phyloP scores from a whole-genome alignment of 2,888 invertebrate species.

The Ophion obscuratus region DNA sequence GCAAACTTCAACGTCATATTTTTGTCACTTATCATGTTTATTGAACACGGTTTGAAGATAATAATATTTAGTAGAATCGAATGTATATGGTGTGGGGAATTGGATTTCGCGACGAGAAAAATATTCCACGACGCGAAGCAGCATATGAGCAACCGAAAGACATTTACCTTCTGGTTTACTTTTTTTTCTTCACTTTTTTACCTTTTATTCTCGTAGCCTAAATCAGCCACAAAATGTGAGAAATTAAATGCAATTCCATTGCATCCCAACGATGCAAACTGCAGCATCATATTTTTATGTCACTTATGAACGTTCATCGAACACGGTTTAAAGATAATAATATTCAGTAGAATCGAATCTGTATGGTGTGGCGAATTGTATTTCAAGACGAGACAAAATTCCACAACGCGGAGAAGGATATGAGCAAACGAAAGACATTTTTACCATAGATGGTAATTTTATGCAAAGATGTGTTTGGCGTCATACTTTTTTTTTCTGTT shows the following conservation, averaged over 20 bases:
- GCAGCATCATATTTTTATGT: too few relatives aligned
- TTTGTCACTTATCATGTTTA: background rate
- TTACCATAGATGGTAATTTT: background rate
- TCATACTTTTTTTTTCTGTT: conserved; percentile 16
- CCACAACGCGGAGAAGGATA: background rate
- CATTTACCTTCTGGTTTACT: background rate
- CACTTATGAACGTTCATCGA: background rate
- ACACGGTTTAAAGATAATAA: background rate
- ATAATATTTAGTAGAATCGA: background rate
- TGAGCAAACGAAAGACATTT: background rate
- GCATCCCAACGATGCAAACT: too few relatives aligned
- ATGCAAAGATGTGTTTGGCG: conserved; percentile 1
- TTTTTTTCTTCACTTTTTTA: too few relatives aligned
- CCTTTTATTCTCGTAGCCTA: too few relatives aligned
- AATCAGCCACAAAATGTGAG: too few relatives aligned
- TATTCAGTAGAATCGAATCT: background rate
- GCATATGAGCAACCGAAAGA: background rate
- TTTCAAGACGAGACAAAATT: too few relatives aligned
- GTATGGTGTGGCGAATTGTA: too few relatives aligned
- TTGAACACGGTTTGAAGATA: background rate
- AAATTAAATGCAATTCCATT: too few relatives aligned
- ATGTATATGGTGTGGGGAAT: background rate
- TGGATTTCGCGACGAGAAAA: too few relatives aligned
- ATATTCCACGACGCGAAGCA: background rate
- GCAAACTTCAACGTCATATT: too few relatives aligned